phyloP scores from a whole-genome alignment of 2,888 invertebrate species.

The Caenorhabditis japonica region DNA sequence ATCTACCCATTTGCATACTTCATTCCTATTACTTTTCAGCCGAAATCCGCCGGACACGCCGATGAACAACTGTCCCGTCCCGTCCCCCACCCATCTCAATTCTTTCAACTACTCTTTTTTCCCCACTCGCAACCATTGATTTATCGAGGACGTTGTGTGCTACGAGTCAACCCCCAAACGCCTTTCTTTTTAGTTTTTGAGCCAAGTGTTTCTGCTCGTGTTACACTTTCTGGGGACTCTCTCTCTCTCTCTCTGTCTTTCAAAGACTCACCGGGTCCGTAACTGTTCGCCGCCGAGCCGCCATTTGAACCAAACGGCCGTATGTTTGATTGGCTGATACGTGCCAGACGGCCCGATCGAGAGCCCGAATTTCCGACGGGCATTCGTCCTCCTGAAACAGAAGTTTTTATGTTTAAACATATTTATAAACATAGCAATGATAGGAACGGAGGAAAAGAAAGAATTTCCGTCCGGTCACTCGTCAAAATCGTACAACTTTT shows the following conservation, averaged over 20 bases:
- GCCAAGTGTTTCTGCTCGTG: constrained; percentile 40
- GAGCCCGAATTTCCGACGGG: constrained; percentile 56
- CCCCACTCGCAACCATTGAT: constrained; percentile 34
- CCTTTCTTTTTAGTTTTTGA: constrained; percentile 23
- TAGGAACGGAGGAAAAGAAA: background rate
- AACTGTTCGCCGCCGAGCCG: constrained; percentile 36
- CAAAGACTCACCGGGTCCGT: constrained; percentile 45
- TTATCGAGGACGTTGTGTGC: constrained; percentile 16
- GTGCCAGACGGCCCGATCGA: constrained; percentile 61
- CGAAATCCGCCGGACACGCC: constrained; percentile 38
- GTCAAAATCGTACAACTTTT: constrained; percentile 31
- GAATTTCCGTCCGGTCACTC: constrained; percentile 16
- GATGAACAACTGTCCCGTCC: constrained; percentile 44
- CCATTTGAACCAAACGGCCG: constrained; percentile 59
- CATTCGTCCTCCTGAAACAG: constrained; percentile 51
- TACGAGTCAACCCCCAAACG: background rate
- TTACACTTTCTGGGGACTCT: constrained; percentile 31
- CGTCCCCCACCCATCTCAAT: no score
- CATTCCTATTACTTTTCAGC: background rate
- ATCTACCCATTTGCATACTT: no score
- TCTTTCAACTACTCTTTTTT: constrained; percentile 6
- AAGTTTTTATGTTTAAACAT: background rate
- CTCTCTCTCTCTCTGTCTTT: background rate
- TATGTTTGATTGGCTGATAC: constrained; percentile 62
- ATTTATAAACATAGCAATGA: background rate